These are phyloP conservation scores for Tautogolabrus adspersus DNA, from an alignment of 2,113 vertebrate genomes.

Conservation along the genomic window DNA sequence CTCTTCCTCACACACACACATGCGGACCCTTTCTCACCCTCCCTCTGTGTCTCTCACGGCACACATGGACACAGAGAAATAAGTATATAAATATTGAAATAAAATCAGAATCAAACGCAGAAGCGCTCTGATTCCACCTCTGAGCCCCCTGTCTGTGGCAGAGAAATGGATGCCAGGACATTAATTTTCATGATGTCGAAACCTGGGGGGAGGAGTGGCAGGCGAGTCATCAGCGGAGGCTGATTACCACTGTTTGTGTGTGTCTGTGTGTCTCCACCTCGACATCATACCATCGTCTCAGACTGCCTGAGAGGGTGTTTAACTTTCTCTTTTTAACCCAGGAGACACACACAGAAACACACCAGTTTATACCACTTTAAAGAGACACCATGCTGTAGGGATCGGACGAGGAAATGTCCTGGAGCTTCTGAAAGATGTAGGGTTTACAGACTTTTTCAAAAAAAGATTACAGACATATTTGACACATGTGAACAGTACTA, in stretches of 20 bases:
- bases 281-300: not conserved
- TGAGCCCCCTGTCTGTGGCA: constrained; percentile 13
- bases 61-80: constrained; percentile 34
- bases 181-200: constrained; percentile 58
- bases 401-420: not conserved
- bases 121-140: constrained; percentile 46
- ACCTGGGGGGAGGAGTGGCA: constrained; percentile 12
- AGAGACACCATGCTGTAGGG: not conserved
- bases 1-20: constrained; percentile 33
- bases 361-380: not conserved
- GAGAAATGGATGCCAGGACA: constrained; percentile 55
- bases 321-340: constrained; percentile 25
- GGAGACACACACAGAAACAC: not conserved
- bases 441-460: not conserved
- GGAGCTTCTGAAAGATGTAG: not conserved
- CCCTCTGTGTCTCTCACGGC: constrained; percentile 20
- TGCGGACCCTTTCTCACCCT: not conserved
- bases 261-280: not conserved
- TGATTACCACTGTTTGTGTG: constrained; percentile 60
- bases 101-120: constrained; percentile 53
- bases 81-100: constrained; percentile 52
- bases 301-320: constrained; percentile 27
- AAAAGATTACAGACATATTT: no score
- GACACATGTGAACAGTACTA: not conserved
- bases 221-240: constrained; percentile 52